A percentile compares a stretch with the other conserved stretches of the same genome.
Evolutionary conservation across 53 echinoderm and acorn worm genomes (phyloP).

Genomic region (Paracentrotus lividus): DNA sequence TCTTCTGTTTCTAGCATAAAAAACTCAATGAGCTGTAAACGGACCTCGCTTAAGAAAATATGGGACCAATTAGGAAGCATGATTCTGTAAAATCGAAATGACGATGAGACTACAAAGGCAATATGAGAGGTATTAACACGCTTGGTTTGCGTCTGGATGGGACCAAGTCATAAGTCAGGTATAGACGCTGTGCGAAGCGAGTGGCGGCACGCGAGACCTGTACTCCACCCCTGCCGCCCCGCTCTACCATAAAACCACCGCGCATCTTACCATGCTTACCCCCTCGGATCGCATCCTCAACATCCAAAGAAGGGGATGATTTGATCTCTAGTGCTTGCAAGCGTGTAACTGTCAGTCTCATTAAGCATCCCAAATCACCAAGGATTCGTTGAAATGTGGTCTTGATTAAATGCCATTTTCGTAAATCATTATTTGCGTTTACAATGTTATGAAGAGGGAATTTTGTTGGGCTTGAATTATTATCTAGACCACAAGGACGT

Average conservation of each 20-base stretch:
- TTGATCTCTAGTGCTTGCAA: conserved; percentile 23
- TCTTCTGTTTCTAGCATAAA: no score
- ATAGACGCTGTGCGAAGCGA: conserved; percentile 16
- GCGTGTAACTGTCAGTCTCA: conserved; percentile 43
- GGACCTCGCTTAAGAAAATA: conserved; percentile 57
- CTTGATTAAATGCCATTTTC: neutral
- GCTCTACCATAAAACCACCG: neutral
- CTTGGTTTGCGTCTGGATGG: conserved; percentile 28
- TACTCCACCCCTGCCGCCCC: neutral
- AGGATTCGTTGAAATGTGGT: neutral
- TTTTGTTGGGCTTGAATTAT: neutral
- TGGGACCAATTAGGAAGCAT: conserved; percentile 51
- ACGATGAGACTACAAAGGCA: conserved; percentile 35
- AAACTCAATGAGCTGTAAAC: conserved; percentile 68
- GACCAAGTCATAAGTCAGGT: neutral
- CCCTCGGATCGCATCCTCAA: neutral
- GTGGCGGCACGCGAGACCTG: conserved; percentile 3
- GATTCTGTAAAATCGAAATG: conserved; percentile 57
- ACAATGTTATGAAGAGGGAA: neutral
- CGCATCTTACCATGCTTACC: neutral
- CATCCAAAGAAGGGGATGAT: neutral
- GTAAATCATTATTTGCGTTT: conserved; percentile 5
- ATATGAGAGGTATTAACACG: conserved; percentile 61
- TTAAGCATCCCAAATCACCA: neutral
- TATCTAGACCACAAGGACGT: neutral